Conservation (phyloP, 2,113 vertebrate genomes). For the Tragelaphus strepsiceros region DNA sequence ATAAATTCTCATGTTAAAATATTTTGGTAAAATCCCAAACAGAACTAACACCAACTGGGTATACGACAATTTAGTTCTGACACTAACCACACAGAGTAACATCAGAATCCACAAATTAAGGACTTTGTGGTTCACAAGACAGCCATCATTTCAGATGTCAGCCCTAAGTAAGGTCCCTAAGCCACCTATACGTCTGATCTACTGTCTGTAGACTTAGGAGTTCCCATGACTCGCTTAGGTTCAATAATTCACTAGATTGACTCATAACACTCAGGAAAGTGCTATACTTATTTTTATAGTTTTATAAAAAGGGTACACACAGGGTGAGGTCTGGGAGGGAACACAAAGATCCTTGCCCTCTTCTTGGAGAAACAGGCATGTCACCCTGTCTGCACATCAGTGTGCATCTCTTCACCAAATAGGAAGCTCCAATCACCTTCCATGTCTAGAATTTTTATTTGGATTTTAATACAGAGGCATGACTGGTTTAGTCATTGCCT, state of each 20-base stretch:
- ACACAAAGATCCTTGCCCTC: background rate
- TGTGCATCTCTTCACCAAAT: background rate
- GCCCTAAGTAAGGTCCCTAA: background rate
- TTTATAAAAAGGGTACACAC: background rate
- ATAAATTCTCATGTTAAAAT: background rate
- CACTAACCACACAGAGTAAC: background rate
- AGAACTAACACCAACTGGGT: background rate
- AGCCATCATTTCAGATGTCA: background rate
- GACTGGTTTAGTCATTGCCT: background rate
- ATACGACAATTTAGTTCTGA: background rate
- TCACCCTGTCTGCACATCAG: background rate
- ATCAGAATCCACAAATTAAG: background rate
- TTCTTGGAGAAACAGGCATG: background rate
- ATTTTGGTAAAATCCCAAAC: background rate
- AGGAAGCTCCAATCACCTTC: background rate
- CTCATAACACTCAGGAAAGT: background rate
- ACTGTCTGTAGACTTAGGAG: background rate
- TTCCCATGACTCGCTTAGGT: background rate
- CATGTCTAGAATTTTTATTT: background rate
- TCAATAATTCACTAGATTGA: background rate
- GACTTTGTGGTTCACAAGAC: background rate
- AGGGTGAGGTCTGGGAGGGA: background rate
- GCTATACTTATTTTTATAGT: background rate
- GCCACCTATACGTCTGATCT: background rate
- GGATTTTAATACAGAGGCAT: background rate